Conservation (phyloP, 2,888 invertebrate species). For the Mamestra brassicae region DNA sequence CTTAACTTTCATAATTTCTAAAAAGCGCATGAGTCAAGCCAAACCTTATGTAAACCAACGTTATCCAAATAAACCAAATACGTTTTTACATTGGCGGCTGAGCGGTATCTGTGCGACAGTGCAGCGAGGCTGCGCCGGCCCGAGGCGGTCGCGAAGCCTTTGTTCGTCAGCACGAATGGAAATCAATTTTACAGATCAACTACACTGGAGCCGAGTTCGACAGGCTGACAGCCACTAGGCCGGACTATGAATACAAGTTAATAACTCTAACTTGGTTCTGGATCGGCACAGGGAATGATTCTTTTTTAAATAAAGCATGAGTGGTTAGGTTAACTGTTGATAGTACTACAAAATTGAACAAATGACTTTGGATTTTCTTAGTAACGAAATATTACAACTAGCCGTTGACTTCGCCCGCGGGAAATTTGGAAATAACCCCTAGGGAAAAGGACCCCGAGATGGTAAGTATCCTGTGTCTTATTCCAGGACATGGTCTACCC, state of each 20-base stretch:
- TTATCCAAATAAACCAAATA: constrained; percentile 31
- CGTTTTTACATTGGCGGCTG: constrained; percentile 15
- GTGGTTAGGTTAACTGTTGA: too few relatives aligned
- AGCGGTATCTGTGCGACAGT: constrained; percentile 37
- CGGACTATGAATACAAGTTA: constrained; percentile 80
- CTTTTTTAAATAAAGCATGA: too few relatives aligned
- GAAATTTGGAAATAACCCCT: too few relatives aligned
- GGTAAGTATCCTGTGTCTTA: too few relatives aligned
- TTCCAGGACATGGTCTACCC: too few relatives aligned
- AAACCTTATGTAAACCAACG: constrained; percentile 7
- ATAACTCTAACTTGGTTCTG: constrained; percentile 8
- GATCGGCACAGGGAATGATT: too few relatives aligned
- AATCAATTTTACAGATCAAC: constrained; percentile 85
- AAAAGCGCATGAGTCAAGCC: background rate
- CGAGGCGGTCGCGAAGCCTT: constrained; percentile 62
- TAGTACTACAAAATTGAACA: background rate
- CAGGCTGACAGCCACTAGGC: constrained; percentile 74
- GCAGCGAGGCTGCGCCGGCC: constrained; percentile 36
- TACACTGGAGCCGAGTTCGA: constrained; percentile 70
- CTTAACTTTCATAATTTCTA: background rate
- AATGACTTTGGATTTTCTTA: background rate
- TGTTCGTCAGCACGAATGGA: constrained; percentile 77
- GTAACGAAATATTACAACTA: background rate
- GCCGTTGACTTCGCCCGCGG: too few relatives aligned
- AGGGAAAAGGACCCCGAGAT: too few relatives aligned